Evolutionary conservation across 2,888 invertebrate species (phyloP).

Genomic region (Thymelicus sylvestris): DNA sequence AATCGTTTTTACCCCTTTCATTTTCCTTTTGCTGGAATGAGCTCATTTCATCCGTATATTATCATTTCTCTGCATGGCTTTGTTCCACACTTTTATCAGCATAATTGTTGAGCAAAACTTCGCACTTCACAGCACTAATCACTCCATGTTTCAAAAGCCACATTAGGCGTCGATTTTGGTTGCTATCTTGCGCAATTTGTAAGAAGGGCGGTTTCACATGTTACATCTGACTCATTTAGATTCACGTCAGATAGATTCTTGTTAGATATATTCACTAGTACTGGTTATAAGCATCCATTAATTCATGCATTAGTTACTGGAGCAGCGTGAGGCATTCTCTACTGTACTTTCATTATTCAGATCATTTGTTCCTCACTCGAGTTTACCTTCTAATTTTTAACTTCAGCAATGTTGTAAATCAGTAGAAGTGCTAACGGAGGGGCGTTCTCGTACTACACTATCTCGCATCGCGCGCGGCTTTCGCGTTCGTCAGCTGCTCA

Average conservation of each 20-base stretch:
- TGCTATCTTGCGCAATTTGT: background rate
- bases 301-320: too few species aligned
- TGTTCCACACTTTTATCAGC: constrained; percentile 5
- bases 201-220: background rate
- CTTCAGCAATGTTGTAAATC: background rate
- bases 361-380: background rate
- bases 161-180: background rate
- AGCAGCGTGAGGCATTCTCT: too few species aligned
- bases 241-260: too few species aligned
- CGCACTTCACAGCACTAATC: background rate
- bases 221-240: background rate
- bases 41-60: constrained; percentile 2
- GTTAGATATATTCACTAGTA: too few species aligned
- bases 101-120: background rate
- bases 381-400: background rate
- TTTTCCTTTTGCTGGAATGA: background rate
- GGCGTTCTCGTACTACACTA: constrained; percentile 65
- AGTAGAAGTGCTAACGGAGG: constrained; percentile 67
- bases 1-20: constrained; percentile 7
- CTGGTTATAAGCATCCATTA: too few species aligned
- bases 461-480: constrained; percentile 69
- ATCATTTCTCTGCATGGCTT: background rate
- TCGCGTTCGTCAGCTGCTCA: constrained; percentile 71
- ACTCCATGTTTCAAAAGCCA: background rate
- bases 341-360: background rate